Evolutionary conservation across 2,888 invertebrate genomes (phyloP).

Genomic region (Incurvaria masculella): DNA sequence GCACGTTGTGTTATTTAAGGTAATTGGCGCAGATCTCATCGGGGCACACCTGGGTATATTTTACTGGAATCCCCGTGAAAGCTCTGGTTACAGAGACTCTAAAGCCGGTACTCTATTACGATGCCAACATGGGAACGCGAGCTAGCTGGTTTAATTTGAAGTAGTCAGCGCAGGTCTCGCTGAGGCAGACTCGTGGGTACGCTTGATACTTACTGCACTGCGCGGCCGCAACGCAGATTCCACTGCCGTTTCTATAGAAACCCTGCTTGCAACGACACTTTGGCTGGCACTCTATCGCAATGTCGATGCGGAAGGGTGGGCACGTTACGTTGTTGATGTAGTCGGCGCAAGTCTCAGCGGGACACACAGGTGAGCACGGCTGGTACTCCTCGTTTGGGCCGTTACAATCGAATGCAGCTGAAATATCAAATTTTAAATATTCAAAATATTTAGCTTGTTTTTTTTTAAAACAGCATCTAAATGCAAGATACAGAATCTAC

Average conservation of each 20-base stretch:
- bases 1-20: constrained; percentile 19
- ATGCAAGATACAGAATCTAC: no score
- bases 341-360: not conserved
- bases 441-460: not conserved
- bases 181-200: no score
- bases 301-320: constrained; percentile 11
- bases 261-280: not conserved
- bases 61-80: not conserved
- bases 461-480: no score
- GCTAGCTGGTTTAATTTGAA: constrained; percentile 19
- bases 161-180: no score
- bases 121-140: constrained; percentile 10
- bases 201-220: constrained; percentile 2
- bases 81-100: not conserved
- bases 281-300: not conserved
- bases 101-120: not conserved
- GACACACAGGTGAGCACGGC: no score
- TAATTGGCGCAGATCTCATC: no score
- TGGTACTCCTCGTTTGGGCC: constrained; percentile 20
- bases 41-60: no score
- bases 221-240: not conserved
- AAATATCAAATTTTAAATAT: constrained; percentile 2
- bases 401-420: constrained; percentile 15
- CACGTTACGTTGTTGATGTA: constrained; percentile 20
- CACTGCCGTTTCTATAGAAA: not conserved